Conservation (phyloP, 2,797 vertebrate genomes). For the Muscicapa comitata region DNA sequence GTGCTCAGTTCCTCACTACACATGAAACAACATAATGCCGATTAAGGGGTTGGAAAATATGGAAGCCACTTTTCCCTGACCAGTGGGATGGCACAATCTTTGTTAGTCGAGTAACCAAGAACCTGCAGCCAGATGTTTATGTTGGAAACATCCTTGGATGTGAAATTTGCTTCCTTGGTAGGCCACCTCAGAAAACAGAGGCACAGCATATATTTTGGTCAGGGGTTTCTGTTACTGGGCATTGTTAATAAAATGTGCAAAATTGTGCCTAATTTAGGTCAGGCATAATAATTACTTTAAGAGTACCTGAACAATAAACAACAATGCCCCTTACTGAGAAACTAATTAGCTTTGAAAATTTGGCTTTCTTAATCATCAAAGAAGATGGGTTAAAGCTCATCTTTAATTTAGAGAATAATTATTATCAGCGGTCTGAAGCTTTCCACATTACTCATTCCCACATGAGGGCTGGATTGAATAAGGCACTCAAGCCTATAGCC, state of each 20-base stretch:
- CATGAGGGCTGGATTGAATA: background rate
- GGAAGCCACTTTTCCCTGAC: background rate
- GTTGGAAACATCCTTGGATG: background rate
- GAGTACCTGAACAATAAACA: constrained; percentile 47
- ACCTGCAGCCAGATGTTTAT: background rate
- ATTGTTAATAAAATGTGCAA: constrained; percentile 31
- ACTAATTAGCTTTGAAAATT: constrained; percentile 46
- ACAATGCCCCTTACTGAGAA: constrained; percentile 31
- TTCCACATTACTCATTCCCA: constrained; percentile 23
- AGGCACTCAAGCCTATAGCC: background rate
- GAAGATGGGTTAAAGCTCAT: constrained; percentile 14
- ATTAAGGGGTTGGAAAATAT: background rate
- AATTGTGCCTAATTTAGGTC: constrained; percentile 29
- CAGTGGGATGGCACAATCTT: rapidly evolving
- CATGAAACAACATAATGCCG: background rate
- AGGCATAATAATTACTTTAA: background rate
- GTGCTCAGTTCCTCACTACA: background rate
- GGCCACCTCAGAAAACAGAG: background rate
- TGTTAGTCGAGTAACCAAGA: background rate
- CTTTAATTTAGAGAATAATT: constrained; percentile 50
- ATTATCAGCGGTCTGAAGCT: constrained; percentile 49
- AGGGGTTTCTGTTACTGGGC: background rate
- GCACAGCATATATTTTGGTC: background rate
- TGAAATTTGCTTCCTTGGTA: background rate
- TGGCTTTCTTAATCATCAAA: constrained; percentile 51